Percentiles rank a stretch among this genome's conserved stretches.
Conservation (phyloP, 2,113 vertebrate species). For the Ginglymostoma cirratum region DNA sequence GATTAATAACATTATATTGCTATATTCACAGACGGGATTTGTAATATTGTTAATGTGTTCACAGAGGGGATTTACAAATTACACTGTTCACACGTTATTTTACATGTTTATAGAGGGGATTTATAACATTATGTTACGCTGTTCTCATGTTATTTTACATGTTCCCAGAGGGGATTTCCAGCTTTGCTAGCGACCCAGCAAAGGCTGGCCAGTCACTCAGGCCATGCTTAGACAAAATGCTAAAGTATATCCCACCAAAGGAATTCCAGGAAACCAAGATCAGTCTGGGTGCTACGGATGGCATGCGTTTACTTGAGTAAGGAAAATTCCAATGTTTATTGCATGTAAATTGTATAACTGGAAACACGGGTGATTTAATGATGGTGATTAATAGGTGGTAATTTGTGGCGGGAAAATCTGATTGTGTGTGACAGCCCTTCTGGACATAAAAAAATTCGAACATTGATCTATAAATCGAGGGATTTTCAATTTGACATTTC, state of each 20-base stretch:
- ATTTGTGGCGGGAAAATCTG: no score
- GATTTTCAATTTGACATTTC: no score
- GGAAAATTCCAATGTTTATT: neutral
- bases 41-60: no score
- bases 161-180: conserved; percentile 56
- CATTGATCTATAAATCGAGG: no score
- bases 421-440: no score
- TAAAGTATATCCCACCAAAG: conserved; percentile 56
- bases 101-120: conserved; percentile 54
- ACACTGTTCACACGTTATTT: no score
- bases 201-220: conserved; percentile 50
- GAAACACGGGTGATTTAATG: no score
- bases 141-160: neutral
- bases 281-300: conserved; percentile 77
- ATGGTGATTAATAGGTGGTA: neutral
- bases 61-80: no score
- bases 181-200: conserved; percentile 45
- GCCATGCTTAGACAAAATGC: conserved; percentile 60
- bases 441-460: no score
- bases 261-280: conserved; percentile 57
- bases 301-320: conserved; percentile 79
- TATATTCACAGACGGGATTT: no score
- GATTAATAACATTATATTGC: no score
- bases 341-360: no score
- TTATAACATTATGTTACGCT: conserved; percentile 26